Base-by-base conservation (phyloP, 53 echinoderm and acorn worm genomes). In the Mesocentrotus franciscanus region DNA sequence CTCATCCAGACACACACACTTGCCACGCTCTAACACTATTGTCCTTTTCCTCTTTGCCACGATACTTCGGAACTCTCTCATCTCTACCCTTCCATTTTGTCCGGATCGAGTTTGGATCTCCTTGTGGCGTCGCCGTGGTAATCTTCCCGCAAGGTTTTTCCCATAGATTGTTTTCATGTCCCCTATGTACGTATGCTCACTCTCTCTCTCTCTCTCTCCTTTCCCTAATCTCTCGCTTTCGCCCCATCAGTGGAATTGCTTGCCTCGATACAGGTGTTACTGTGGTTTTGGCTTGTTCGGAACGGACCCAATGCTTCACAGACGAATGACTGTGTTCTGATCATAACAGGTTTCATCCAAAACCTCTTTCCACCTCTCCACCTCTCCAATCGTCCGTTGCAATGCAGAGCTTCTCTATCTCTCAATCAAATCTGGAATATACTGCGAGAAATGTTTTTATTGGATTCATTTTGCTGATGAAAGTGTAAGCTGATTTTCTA, bases 201-300 rank as follows among this genome's bases (percentile, higher is more conserved):
- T 66, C 66, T 61, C 90, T 32, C 85, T 39, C 66, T 39, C 36
- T 66, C 66, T 61, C 90, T 32, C 85, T 39, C 0, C 36, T 90
- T 26, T 15, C 90, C 62, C 60, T 56, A 7, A 56, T 64, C 91
- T 34, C 66, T 13, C 64, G 5, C 91, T 61, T 9, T 10, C 66
- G 15, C 60, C 9, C 87, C 87, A 87, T 87, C 87, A 87, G 87
- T 18, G n/a, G 59, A 87, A 87, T 87, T 87, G 87, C 57, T 87
- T 58, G 87, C 56, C 81, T 42, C 87, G 13, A 87, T 58, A 87
- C 87, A 87, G 87, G 87, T 87, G 87, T 87, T 27, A 87, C 87
- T n/a, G 29, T 87, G 87, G 87, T 57, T n/a, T 27, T 26, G 12
- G 58, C 56, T 58, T 0, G 87, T 58, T 58, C 4, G 59, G 34